These are phyloP conservation scores for Potamilus streckersoni DNA, from an alignment of 1,140 invertebrate species.

Conservation along the genomic window DNA sequence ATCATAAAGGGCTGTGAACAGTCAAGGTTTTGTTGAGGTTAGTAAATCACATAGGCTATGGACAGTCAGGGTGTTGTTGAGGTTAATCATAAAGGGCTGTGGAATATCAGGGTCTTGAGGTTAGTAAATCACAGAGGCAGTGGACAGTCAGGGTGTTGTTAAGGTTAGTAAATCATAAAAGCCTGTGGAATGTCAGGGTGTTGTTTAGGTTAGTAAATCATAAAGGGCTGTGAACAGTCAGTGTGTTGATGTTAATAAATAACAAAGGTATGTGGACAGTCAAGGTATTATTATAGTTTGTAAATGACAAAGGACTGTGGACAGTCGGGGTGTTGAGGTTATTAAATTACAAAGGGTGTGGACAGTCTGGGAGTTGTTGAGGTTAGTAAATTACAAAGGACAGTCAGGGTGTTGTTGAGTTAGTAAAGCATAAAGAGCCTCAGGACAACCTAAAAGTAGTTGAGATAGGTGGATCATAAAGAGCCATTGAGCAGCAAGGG, in stretches of 20 bases:
- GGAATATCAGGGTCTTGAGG: constrained; percentile 15
- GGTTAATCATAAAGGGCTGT: constrained; percentile 65
- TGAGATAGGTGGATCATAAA: too few species aligned
- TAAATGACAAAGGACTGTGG: too few species aligned
- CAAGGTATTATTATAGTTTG: too few species aligned
- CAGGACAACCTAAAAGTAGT: background rate
- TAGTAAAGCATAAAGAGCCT: background rate
- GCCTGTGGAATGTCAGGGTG: background rate
- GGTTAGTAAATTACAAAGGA: constrained; percentile 50
- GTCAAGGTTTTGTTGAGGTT: constrained; percentile 65
- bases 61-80: constrained; percentile 87
- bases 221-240: too few species aligned
- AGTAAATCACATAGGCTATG: constrained; percentile 5
- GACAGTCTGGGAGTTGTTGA: constrained; percentile 49
- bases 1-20: too few species aligned
- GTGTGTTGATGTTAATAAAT: constrained; percentile 14
- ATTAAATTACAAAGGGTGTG: too few species aligned
- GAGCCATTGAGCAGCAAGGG: too few species aligned
- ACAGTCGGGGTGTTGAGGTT: too few species aligned
- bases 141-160: constrained; percentile 58
- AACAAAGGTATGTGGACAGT: background rate
- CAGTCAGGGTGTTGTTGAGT: too few species aligned
- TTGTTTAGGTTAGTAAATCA: too few species aligned
- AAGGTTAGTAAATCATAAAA: constrained; percentile 26
- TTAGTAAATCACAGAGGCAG: background rate